Evolutionary conservation across 2,888 invertebrate genomes (phyloP).

Genomic region (Watsonalla binaria): DNA sequence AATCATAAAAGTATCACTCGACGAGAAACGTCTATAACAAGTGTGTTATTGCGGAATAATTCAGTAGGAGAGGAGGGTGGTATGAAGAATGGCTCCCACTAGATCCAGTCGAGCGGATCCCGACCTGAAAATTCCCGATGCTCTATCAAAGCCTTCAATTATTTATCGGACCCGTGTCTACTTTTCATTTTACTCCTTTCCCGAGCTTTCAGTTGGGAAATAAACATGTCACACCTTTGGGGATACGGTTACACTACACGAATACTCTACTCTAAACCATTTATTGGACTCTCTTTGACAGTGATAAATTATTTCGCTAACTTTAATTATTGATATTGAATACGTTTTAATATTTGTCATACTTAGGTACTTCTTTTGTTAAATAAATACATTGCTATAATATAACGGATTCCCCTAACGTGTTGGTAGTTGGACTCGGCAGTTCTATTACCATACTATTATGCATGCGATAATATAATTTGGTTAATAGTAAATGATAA

Average conservation of each 20-base stretch:
- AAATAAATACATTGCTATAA: neutral
- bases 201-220: constrained; percentile 58
- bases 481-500: constrained; percentile 39
- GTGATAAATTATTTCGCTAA: constrained; percentile 46
- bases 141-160: constrained; percentile 77
- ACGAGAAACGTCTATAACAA: constrained; percentile 76
- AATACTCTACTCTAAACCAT: constrained; percentile 51
- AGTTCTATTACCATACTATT: neutral
- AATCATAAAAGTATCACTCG: constrained; percentile 79
- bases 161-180: constrained; percentile 78
- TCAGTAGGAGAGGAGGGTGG: constrained; percentile 70
- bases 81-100: constrained; percentile 73
- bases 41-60: constrained; percentile 79
- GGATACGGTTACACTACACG: constrained; percentile 60
- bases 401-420: neutral
- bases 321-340: constrained; percentile 38
- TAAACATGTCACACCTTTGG: constrained; percentile 67
- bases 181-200: constrained; percentile 77
- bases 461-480: constrained; percentile 8
- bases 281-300: constrained; percentile 46
- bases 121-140: constrained; percentile 68
- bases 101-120: constrained; percentile 49
- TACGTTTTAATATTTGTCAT: constrained; percentile 10
- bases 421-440: neutral
- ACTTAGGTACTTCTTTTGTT: neutral